phyloP scores from a whole-genome alignment of 2,888 invertebrate species.

The Meiosimyza decipiens region DNA sequence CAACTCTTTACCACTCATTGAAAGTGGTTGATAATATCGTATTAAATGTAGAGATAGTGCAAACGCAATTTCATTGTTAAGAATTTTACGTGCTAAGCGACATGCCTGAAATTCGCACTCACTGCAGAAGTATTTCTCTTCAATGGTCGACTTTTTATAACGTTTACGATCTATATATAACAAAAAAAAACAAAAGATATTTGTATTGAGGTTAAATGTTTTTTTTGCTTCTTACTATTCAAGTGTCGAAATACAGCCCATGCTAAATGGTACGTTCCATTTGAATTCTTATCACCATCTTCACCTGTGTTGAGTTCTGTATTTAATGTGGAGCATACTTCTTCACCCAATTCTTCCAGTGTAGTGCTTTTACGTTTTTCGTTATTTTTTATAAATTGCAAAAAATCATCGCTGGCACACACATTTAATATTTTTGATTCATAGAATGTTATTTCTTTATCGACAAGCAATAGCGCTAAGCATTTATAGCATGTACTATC shows the following conservation, averaged over 20 bases:
- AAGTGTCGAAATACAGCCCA: conserved; percentile 67
- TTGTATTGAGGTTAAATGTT: background rate
- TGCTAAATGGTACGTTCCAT: conserved; percentile 60
- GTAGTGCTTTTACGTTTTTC: conserved; percentile 47
- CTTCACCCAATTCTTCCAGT: conserved; percentile 50
- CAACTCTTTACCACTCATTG: conserved; percentile 61
- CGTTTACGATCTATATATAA: conserved; percentile 59
- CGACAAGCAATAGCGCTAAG: conserved; percentile 61
- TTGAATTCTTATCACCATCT: conserved; percentile 24
- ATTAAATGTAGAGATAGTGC: conserved; percentile 63
- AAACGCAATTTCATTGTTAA: conserved; percentile 63
- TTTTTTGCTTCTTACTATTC: conserved; percentile 49
- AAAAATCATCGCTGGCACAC: conserved; percentile 62
- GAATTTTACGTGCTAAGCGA: conserved; percentile 63
- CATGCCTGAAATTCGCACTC: conserved; percentile 62
- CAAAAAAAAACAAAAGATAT: conserved; percentile 5
- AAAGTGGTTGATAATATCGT: conserved; percentile 63
- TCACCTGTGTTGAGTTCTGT: conserved; percentile 34
- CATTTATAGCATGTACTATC: conserved; percentile 61
- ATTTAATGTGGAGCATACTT: conserved; percentile 40
- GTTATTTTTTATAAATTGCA: conserved; percentile 48
- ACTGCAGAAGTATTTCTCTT: conserved; percentile 61
- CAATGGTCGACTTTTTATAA: conserved; percentile 58
- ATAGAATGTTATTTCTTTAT: conserved; percentile 62
- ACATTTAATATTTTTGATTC: conserved; percentile 64